Conservation (phyloP, 1,140 invertebrate genomes). For the Zaprionus lachaisei region DNA sequence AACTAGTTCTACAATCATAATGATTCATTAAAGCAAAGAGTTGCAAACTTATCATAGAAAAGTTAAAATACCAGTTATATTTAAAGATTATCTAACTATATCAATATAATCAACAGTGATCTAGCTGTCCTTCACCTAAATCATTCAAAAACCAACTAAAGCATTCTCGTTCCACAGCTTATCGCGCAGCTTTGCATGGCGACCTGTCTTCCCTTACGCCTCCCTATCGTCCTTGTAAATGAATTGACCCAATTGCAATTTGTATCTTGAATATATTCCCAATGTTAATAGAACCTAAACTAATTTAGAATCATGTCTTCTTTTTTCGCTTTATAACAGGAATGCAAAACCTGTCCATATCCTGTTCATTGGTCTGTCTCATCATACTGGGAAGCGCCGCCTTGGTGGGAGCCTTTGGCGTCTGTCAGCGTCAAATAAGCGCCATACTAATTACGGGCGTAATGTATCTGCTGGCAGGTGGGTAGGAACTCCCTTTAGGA, state of each 20-base stretch:
- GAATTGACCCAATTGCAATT: not conserved
- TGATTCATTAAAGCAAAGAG: no score
- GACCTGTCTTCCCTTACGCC: not conserved
- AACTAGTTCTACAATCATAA: not conserved
- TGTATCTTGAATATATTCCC: constrained; percentile 2
- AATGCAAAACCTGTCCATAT: constrained; percentile 97
- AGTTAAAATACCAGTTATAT: not conserved
- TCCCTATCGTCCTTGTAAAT: constrained; percentile 16
- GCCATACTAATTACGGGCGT: constrained; percentile 95
- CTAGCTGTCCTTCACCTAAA: not conserved
- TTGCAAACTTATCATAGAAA: no score
- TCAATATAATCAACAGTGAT: not conserved
- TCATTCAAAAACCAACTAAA: not conserved
- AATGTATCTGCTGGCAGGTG: constrained; percentile 95
- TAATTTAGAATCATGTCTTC: not conserved
- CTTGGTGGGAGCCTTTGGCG: constrained; percentile 92
- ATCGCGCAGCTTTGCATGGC: constrained; percentile 15
- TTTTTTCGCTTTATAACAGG: constrained; percentile 85
- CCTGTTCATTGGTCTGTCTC: constrained; percentile 94
- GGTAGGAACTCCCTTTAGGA: constrained; percentile 43
- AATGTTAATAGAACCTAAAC: not conserved
- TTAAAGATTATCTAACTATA: not conserved
- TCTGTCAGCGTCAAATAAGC: constrained; percentile 94
- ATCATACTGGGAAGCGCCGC: constrained; percentile 93
- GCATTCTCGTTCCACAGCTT: not conserved